Evolutionary conservation across 2,888 invertebrate species (phyloP).

Genomic region (Rhamphomyia laevipes): DNA sequence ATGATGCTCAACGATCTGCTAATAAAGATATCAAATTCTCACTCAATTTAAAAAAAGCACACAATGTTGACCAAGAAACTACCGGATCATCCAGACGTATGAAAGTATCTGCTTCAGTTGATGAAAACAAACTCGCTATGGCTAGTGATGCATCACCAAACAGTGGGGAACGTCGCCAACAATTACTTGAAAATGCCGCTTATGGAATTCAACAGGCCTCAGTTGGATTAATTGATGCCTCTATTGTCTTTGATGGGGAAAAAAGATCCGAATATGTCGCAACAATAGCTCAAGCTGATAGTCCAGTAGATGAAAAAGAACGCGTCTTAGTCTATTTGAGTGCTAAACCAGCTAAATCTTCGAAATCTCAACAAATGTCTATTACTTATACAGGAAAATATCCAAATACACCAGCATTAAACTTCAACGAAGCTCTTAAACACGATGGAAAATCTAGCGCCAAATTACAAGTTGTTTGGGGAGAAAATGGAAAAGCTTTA

Average conservation of each 20-base stretch:
- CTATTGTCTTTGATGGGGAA: slow-evolving; percentile 43
- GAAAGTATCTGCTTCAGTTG: slow-evolving; percentile 9
- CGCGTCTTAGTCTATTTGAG: slow-evolving; percentile 40
- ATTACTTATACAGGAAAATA: slow-evolving; percentile 24
- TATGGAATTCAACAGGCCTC: slow-evolving; percentile 39
- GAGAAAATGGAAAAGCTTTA: slow-evolving; percentile 34
- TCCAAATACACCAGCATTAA: slow-evolving; percentile 43
- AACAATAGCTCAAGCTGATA: slow-evolving; percentile 45
- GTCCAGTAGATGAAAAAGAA: slow-evolving; percentile 44
- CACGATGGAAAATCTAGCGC: slow-evolving; percentile 41
- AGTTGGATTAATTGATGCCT: slow-evolving; percentile 37
- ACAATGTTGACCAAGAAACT: neutral
- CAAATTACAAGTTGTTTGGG: slow-evolving; percentile 42
- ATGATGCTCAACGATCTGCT: slow-evolving; percentile 13
- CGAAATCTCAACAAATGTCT: slow-evolving; percentile 35
- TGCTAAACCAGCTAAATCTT: slow-evolving; percentile 5
- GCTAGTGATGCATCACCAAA: slow-evolving; percentile 34
- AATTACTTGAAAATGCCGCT: slow-evolving; percentile 43
- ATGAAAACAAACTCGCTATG: slow-evolving; percentile 15
- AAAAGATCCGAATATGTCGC: slow-evolving; percentile 44
- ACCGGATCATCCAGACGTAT: neutral
- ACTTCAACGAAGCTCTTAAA: slow-evolving; percentile 44
- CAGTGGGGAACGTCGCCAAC: slow-evolving; percentile 40
- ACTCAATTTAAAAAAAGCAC: neutral
- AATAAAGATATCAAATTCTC: slow-evolving; percentile 14